These are phyloP conservation scores for Hydraecia micacea DNA, from an alignment of 2,888 invertebrate species.

Conservation along the genomic window DNA sequence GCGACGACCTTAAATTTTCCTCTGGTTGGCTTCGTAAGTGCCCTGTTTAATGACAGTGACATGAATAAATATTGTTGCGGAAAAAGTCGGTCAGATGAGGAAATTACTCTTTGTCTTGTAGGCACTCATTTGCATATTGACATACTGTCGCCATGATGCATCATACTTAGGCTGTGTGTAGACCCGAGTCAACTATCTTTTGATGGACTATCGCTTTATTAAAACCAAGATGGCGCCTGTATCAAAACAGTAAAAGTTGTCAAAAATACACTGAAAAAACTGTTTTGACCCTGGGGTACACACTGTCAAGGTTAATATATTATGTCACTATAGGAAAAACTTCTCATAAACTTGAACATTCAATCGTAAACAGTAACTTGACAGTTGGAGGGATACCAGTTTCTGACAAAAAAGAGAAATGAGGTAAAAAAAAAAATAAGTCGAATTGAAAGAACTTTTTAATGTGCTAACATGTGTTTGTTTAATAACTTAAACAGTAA, in stretches of 20 bases:
- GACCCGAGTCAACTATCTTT: not conserved
- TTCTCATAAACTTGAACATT: not conserved
- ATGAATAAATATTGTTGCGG: conserved; percentile 46
- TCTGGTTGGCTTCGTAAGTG: conserved; percentile 46
- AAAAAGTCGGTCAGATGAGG: conserved; percentile 44
- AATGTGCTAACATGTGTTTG: not conserved
- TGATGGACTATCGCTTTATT: not conserved
- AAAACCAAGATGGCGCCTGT: not conserved
- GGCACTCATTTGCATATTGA: conserved; percentile 43
- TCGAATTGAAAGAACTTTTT: not conserved
- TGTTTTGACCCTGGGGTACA: not conserved
- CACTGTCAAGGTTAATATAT: not conserved
- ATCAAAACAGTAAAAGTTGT: not conserved
- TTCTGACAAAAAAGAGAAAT: not conserved
- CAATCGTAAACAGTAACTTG: not conserved
- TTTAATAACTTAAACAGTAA: not conserved
- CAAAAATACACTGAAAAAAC: not conserved
- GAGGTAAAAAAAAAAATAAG: not conserved
- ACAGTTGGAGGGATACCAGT: not conserved
- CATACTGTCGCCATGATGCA: conserved; percentile 9
- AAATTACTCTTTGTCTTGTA: conserved; percentile 29
- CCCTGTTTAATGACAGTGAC: conserved; percentile 42
- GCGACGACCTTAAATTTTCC: conserved; percentile 53
- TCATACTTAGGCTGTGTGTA: conserved; percentile 31
- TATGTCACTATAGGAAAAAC: not conserved